Conservation (phyloP, 2,888 invertebrate genomes). For the Meloe dianella region DNA sequence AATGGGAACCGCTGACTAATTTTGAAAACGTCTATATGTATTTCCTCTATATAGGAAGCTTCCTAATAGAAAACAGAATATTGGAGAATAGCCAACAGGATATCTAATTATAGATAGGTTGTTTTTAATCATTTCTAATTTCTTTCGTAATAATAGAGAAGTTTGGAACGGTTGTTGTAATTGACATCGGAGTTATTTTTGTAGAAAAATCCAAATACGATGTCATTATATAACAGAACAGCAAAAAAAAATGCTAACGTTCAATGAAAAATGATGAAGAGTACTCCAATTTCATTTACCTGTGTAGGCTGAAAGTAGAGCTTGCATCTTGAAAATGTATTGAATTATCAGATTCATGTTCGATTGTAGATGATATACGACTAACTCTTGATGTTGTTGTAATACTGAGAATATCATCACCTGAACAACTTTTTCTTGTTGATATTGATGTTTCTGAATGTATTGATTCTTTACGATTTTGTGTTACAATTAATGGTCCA, state of each 20-base stretch:
- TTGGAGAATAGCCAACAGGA: constrained; percentile 57
- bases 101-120: constrained; percentile 58
- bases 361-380: constrained; percentile 18
- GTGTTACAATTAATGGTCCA: constrained; percentile 63
- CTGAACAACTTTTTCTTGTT: constrained; percentile 43
- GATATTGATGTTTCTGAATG: constrained; percentile 53
- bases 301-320: not conserved
- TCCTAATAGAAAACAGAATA: constrained; percentile 52
- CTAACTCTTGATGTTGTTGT: constrained; percentile 46
- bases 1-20: constrained; percentile 52
- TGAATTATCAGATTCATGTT: not conserved
- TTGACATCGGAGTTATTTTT: constrained; percentile 37
- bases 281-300: not conserved
- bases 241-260: not conserved
- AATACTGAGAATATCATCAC: constrained; percentile 50
- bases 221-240: not conserved
- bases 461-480: constrained; percentile 57
- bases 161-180: not conserved
- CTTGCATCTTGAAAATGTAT: not conserved
- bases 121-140: constrained; percentile 54
- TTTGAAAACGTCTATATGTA: constrained; percentile 46
- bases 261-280: not conserved
- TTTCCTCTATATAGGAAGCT: constrained; percentile 54
- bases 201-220: constrained; percentile 1
- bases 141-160: constrained; percentile 46